These are phyloP conservation scores for Lytechinus variegatus DNA, from an alignment of 35 echinoderm and acorn worm genomes.

Conservation along the genomic window DNA sequence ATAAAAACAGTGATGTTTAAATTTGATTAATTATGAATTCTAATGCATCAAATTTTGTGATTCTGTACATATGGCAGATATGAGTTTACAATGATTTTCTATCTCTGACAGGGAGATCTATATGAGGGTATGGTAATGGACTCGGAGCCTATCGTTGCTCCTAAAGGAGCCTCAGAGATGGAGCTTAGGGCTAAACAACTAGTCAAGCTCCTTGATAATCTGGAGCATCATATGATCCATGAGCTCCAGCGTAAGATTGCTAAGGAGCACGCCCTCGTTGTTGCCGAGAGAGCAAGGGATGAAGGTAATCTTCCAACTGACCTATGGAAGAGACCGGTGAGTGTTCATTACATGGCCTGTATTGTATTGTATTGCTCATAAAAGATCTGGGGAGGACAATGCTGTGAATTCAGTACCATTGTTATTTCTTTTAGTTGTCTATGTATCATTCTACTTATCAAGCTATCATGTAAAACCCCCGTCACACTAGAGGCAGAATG, in stretches of 20 bases:
- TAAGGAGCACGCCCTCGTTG: constrained; percentile 86
- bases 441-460: too few species aligned
- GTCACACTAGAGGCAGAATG: too few species aligned
- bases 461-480: too few species aligned
- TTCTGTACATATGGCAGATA: too few species aligned
- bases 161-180: constrained; percentile 91
- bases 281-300: constrained; percentile 85
- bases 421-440: too few species aligned
- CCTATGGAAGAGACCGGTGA: constrained; percentile 97
- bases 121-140: constrained; percentile 95
- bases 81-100: background rate
- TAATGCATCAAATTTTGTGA: too few species aligned
- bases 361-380: background rate
- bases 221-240: constrained; percentile 94
- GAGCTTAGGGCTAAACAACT: constrained; percentile 95
- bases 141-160: constrained; percentile 86
- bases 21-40: too few species aligned
- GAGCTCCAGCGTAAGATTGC: constrained; percentile 86
- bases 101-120: constrained; percentile 66
- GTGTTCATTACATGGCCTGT: background rate
- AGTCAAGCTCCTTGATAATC: constrained; percentile 86
- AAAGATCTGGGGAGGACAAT: too few species aligned
- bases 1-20: too few species aligned
- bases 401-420: too few species aligned
- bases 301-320: constrained; percentile 95